phyloP scores from a whole-genome alignment of 2,113 vertebrate genomes.

The Nipponia nippon region DNA sequence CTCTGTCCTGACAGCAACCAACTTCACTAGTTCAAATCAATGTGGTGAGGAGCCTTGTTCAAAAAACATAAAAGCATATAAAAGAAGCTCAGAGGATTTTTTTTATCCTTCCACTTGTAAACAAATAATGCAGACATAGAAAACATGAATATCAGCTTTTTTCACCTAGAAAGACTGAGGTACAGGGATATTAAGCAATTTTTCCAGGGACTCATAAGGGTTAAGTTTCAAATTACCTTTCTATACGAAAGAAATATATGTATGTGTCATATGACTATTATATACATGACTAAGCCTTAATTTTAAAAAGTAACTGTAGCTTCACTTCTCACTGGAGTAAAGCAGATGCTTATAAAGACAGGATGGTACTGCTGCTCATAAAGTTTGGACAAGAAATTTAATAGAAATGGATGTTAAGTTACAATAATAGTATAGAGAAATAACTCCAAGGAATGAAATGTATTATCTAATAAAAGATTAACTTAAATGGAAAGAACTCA shows the following conservation, averaged over 20 bases:
- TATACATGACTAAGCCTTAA: not conserved
- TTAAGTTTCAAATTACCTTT: not conserved
- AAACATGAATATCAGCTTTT: not conserved
- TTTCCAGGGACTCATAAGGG: not conserved
- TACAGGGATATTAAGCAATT: not conserved
- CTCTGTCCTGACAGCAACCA: not conserved
- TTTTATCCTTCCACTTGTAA: not conserved
- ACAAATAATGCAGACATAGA: not conserved
- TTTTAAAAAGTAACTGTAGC: not conserved
- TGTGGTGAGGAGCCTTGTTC: not conserved
- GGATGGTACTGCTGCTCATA: not conserved
- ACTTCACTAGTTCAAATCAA: not conserved
- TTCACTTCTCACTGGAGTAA: not conserved
- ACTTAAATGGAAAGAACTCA: not conserved
- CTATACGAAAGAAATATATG: not conserved
- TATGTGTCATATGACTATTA: not conserved
- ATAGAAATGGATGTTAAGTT: not conserved
- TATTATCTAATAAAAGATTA: not conserved
- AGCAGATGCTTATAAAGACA: not conserved
- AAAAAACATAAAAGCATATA: not conserved
- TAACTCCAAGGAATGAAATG: not conserved
- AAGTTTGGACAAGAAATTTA: not conserved
- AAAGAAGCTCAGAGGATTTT: not conserved
- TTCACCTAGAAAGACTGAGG: not conserved
- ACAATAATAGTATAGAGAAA: not conserved